These are phyloP conservation scores for Borostomias antarcticus DNA, from an alignment of 2,797 vertebrate genomes.

Conservation along the genomic window DNA sequence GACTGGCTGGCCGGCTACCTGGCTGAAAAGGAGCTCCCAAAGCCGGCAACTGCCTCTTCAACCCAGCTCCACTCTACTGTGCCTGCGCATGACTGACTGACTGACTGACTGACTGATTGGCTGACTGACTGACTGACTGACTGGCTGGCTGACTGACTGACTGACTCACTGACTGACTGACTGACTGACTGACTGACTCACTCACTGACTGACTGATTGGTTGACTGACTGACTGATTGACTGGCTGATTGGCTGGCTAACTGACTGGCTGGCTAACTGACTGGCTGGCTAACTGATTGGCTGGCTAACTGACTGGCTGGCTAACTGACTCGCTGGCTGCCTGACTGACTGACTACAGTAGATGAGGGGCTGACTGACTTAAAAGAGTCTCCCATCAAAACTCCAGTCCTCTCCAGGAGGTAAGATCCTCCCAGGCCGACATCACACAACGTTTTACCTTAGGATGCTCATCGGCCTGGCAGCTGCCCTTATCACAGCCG, in stretches of 20 bases:
- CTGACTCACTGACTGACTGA: too few relatives aligned
- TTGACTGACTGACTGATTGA: not conserved
- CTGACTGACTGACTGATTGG: not conserved
- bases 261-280: too few relatives aligned
- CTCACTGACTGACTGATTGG: not conserved
- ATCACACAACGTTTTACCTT: slow-evolving; percentile 71
- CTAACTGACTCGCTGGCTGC: not conserved
- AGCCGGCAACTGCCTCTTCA: too few relatives aligned
- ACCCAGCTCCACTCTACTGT: too few relatives aligned
- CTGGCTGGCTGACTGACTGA: too few relatives aligned
- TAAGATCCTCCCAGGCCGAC: slow-evolving; percentile 65
- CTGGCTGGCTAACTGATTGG: not conserved
- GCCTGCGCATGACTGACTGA: too few relatives aligned
- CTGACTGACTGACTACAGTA: too few relatives aligned
- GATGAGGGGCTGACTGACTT: too few relatives aligned
- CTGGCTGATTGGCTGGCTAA: not conserved
- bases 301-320: not conserved
- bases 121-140: not conserved
- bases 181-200: not conserved
- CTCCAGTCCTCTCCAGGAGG: slow-evolving; percentile 59
- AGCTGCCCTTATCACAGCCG: slow-evolving; percentile 68
- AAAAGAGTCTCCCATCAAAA: slow-evolving; percentile 16
- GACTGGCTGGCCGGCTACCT: not conserved
- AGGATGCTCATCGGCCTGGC: slow-evolving; percentile 74
- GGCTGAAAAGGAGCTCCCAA: too few relatives aligned